These are phyloP conservation scores for Portevinia maculata DNA, from an alignment of 2,888 invertebrate species.

Conservation along the genomic window DNA sequence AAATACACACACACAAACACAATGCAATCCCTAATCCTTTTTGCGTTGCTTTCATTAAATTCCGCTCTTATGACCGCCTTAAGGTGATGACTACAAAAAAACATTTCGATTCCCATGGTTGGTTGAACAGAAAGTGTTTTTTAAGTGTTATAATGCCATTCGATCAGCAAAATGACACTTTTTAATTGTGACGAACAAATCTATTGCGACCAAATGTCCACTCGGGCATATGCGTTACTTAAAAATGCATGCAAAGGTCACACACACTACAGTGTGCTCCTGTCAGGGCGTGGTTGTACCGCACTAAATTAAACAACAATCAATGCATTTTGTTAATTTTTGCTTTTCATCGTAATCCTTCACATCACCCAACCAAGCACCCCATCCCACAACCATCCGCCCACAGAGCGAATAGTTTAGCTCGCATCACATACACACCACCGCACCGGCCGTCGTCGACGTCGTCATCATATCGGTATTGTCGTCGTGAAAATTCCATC, in stretches of 20 bases:
- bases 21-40: constrained; percentile 36
- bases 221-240: constrained; percentile 50
- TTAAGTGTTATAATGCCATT: too few relatives aligned
- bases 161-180: not conserved
- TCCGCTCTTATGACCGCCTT: constrained; percentile 21
- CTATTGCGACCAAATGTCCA: constrained; percentile 8
- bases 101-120: constrained; percentile 2
- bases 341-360: constrained; percentile 23
- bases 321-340: constrained; percentile 63
- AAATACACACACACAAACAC: not conserved
- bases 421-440: constrained; percentile 39
- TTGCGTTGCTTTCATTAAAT: constrained; percentile 35
- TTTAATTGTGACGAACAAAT: constrained; percentile 1
- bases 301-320: constrained; percentile 53
- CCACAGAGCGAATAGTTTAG: not conserved
- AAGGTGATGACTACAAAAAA: not conserved
- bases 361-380: constrained; percentile 2
- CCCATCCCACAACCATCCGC: constrained; percentile 16
- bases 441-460: not conserved
- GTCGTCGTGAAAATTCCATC: constrained; percentile 34
- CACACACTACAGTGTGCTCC: not conserved
- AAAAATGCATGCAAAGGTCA: constrained; percentile 12
- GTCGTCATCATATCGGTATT: constrained; percentile 12
- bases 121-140: constrained; percentile 18
- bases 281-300: constrained; percentile 61